Conservation (phyloP, 1,140 invertebrate genomes). For the Drosophila takahashii region DNA sequence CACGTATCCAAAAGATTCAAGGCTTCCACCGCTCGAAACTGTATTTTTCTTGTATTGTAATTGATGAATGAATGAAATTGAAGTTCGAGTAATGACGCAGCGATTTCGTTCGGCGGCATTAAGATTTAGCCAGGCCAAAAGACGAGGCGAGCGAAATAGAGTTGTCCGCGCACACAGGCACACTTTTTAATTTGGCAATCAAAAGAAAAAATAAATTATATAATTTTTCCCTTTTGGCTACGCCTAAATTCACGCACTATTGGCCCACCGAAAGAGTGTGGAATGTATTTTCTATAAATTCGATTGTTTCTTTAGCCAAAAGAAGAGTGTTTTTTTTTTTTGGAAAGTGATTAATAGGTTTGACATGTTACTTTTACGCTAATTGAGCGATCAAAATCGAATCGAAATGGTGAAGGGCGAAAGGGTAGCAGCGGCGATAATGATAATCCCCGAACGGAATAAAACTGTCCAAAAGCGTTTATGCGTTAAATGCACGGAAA, state of each 20-base stretch:
- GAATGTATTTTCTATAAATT: constrained; percentile 34
- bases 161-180: constrained; percentile 50
- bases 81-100: constrained; percentile 81
- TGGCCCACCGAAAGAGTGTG: constrained; percentile 31
- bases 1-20: constrained; percentile 67
- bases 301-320: constrained; percentile 11
- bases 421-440: constrained; percentile 58
- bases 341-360: constrained; percentile 81
- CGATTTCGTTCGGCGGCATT: constrained; percentile 41
- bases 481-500: constrained; percentile 76
- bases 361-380: constrained; percentile 83
- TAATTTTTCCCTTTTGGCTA: constrained; percentile 60
- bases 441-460: constrained; percentile 39
- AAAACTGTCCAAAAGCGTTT: constrained; percentile 64
- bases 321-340: constrained; percentile 47
- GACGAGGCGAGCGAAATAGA: constrained; percentile 57
- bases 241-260: constrained; percentile 76
- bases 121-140: constrained; percentile 39
- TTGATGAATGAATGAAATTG: constrained; percentile 83
- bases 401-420: constrained; percentile 79
- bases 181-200: constrained; percentile 81
- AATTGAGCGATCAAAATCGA: constrained; percentile 83
- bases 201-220: constrained; percentile 81
- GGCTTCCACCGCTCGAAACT: constrained; percentile 65
- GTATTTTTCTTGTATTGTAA: constrained; percentile 77